Evolutionary conservation across 2,113 vertebrate species (phyloP), one percentile per base, ranked within the genome.

Genomic region (Sardina pilchardus): DNA sequence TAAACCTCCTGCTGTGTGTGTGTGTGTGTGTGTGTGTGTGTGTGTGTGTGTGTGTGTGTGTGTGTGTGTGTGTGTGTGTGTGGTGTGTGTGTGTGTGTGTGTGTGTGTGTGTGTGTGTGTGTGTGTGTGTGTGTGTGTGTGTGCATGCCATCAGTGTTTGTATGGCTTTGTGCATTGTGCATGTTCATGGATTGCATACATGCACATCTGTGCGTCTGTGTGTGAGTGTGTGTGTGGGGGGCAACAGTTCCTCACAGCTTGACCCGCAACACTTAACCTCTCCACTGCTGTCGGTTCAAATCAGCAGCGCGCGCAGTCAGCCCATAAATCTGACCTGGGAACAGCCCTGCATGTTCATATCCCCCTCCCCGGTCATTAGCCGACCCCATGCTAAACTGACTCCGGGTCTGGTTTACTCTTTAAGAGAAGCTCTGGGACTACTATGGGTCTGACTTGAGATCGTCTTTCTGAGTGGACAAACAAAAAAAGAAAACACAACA

Each of bases 251-350:
- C 63, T 71, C n/a, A 71, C 26, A 71, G 63, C 63, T 71, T 71
- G 63, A 71, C 63, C 63, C 26, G 12, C n/a, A 71, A 71, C 63
- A 71, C 63, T 71, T 71, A 71, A 71, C 63, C 63, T 71, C 63
- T 71, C 63, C 63, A 71, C 63, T 71, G 63, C 63, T 71, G 63
- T 71, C 63, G 63, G n/a, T 71, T 71, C 63, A 71, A 71, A 71
- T 71, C 63, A 71, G 63, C 63, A 12, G 26, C 63, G 10, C 26
- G 3, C 26, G n/a, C 63, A 71, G 63, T 12, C 63, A 71, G 63
- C 63, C 30, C 63, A 71, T 71, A 71, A 71, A 71, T 71, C 63
- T 71, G 63, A 71, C 63, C 63, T 71, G 63, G 63, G 63, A 71
- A 71, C 63, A 71, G 63, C n/a, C n/a, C 63, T 12, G 63, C 7